phyloP scores from a whole-genome alignment of 2,797 vertebrate genomes.

The Pangasius larnaudii region DNA sequence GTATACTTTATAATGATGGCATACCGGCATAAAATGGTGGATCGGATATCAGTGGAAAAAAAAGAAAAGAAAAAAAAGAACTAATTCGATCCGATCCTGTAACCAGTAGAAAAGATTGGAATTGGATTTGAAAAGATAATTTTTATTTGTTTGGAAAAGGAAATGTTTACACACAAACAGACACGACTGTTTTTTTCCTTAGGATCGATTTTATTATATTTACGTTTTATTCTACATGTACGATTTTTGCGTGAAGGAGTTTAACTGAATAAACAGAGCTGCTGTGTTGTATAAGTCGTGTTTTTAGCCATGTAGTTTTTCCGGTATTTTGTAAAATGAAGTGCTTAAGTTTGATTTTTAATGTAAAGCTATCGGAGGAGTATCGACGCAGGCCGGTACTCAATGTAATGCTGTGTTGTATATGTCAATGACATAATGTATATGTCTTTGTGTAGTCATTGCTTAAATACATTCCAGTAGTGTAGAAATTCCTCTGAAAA shows the following conservation, averaged over 20 bases:
- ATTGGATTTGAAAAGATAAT: too few relatives aligned
- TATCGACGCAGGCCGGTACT: too few relatives aligned
- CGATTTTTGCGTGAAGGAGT: neutral
- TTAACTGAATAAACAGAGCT: neutral
- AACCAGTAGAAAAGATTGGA: neutral
- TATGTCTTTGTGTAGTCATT: neutral
- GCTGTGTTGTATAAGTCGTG: too few relatives aligned
- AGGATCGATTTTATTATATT: neutral
- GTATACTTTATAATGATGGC: neutral
- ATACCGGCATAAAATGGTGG: neutral
- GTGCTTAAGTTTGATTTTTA: too few relatives aligned
- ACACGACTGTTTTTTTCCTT: neutral
- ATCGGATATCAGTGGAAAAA: neutral
- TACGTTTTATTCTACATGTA: neutral
- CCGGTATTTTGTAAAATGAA: too few relatives aligned
- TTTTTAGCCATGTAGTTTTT: too few relatives aligned
- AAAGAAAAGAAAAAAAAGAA: neutral
- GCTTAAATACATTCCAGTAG: neutral
- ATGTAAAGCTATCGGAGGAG: too few relatives aligned
- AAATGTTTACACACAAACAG: too few relatives aligned
- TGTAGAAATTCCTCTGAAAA: neutral
- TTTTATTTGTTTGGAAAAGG: too few relatives aligned
- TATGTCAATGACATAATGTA: too few relatives aligned
- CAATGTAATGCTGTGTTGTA: too few relatives aligned
- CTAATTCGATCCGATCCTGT: neutral